phyloP scores from a whole-genome alignment of 2,113 vertebrate species.

The Tapirus terrestris region DNA sequence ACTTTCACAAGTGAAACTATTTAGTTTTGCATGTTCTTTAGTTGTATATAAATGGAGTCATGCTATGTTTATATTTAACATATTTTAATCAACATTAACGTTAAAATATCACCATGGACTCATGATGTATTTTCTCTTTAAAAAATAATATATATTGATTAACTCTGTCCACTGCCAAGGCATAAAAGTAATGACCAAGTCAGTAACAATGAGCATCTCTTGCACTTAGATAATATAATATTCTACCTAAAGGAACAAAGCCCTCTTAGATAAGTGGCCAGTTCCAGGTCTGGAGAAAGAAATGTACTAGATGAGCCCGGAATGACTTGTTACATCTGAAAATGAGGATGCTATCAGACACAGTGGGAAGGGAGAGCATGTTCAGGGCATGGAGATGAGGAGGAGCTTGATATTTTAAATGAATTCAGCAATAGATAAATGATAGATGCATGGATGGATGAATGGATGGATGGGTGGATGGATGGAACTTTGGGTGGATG shows the following conservation, averaged over 20 bases:
- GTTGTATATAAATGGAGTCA: not conserved
- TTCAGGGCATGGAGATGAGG: not conserved
- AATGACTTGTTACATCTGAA: not conserved
- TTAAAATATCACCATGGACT: not conserved
- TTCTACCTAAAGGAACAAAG: not conserved
- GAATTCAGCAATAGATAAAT: not conserved
- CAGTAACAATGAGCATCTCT: not conserved
- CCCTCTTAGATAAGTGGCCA: not conserved
- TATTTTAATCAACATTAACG: not conserved
- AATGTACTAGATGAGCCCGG: not conserved
- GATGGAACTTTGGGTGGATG: not conserved
- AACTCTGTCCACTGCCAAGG: not conserved
- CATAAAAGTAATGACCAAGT: not conserved
- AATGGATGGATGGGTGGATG: fast-evolving
- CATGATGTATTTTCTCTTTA: not conserved
- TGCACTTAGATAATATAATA: not conserved
- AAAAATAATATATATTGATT: not conserved
- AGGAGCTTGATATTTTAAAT: not conserved
- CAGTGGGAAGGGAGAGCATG: not conserved
- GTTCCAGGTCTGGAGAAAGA: not conserved
- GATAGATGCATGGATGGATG: not conserved
- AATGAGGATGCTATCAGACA: not conserved
- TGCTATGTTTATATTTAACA: not conserved
- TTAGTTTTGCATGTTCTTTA: not conserved
- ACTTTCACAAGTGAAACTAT: not conserved